A percentile compares a stretch with the other conserved stretches of the same genome.
Conservation (phyloP, 1,140 invertebrate species). For the Neodiprion pinetum region DNA sequence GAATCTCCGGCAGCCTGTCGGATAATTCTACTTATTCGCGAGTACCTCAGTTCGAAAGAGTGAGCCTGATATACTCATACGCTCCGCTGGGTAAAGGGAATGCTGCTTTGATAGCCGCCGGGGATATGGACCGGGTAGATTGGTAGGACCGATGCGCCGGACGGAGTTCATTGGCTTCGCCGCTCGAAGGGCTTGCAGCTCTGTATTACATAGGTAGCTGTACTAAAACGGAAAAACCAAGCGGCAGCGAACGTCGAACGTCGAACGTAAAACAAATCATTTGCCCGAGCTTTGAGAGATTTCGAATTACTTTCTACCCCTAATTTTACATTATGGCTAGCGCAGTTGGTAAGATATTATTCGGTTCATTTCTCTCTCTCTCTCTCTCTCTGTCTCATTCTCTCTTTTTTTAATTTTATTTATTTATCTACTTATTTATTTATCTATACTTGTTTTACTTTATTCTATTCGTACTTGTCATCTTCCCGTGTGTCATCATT, state of each 20-base stretch:
- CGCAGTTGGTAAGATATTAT: too few species aligned
- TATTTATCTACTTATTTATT: too few species aligned
- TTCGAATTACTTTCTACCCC: too few species aligned
- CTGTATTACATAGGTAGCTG: background rate
- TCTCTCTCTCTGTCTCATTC: too few species aligned
- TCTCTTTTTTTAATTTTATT: too few species aligned
- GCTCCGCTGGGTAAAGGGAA: slow-evolving; percentile 1
- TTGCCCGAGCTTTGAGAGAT: too few species aligned
- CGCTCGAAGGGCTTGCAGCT: slow-evolving; percentile 2
- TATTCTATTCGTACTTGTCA: too few species aligned
- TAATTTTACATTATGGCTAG: too few species aligned
- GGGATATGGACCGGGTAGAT: background rate
- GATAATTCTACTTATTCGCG: slow-evolving; percentile 54
- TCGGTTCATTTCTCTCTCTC: too few species aligned
- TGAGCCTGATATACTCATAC: background rate
- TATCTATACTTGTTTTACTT: too few species aligned
- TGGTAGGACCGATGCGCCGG: slow-evolving; percentile 6
- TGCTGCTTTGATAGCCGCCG: background rate
- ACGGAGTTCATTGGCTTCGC: slow-evolving; percentile 4
- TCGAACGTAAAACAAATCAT: too few species aligned
- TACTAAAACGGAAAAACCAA: background rate
- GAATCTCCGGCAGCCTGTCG: slow-evolving; percentile 40
- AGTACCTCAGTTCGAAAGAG: slow-evolving; percentile 17
- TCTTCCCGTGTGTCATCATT: too few species aligned
- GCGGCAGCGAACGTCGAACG: background rate